Conservation (phyloP, 1,140 invertebrate genomes). For the Drosophila sp. region DNA sequence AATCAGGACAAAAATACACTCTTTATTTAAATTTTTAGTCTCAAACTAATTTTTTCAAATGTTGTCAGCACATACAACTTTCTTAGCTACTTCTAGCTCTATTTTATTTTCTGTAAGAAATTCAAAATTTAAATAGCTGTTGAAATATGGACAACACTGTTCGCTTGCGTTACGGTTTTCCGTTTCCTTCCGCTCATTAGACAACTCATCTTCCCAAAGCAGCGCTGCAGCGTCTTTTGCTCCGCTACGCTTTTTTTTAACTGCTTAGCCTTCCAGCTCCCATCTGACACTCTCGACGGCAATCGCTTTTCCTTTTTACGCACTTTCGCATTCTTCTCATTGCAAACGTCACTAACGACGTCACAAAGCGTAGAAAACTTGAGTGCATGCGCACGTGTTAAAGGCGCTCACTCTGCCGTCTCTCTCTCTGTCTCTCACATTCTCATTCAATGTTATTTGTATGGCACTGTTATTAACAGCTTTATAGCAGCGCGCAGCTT, state of each 20-base stretch:
- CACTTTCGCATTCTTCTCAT: constrained; percentile 73
- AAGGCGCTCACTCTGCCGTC: not conserved
- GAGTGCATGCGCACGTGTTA: constrained; percentile 61
- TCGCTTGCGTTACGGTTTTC: constrained; percentile 30
- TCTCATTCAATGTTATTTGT: constrained; percentile 3
- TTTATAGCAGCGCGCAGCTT: constrained; percentile 42
- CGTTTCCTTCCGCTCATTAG: constrained; percentile 80
- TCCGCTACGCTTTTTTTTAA: not conserved
- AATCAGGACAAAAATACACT: no score
- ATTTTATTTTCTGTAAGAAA: no score
- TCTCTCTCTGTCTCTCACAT: not conserved
- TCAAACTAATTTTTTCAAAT: no score
- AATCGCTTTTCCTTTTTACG: constrained; percentile 47
- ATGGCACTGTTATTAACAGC: constrained; percentile 39
- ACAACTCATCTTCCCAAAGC: constrained; percentile 42
- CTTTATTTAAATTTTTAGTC: no score
- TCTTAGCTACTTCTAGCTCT: no score
- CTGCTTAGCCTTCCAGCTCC: constrained; percentile 4
- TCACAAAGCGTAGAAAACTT: constrained; percentile 40
- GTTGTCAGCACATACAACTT: no score
- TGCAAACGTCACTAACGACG: constrained; percentile 71
- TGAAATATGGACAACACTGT: no score
- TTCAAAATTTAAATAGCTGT: no score
- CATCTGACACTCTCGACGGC: not conserved
- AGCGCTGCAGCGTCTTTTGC: constrained; percentile 29